A percentile compares a stretch with the other conserved stretches of the same genome.
Evolutionary conservation across 2,113 vertebrate species (phyloP).

Genomic region (Hippotragus niger): DNA sequence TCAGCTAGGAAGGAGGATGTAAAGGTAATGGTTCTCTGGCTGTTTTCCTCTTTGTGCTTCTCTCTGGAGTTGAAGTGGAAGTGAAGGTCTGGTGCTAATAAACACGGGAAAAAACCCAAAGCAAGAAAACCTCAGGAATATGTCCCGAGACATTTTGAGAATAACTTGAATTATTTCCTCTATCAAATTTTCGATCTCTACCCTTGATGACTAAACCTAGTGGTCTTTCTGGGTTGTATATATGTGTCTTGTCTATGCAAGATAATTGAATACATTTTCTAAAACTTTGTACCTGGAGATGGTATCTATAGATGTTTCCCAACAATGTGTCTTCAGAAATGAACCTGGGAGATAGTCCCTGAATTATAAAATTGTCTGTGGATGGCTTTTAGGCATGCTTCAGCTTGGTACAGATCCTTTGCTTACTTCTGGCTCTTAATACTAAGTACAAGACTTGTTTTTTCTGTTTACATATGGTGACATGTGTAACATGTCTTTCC

Average conservation of each 20-base stretch:
- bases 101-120: neutral
- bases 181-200: neutral
- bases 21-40: constrained; percentile 65
- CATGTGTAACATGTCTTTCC: neutral
- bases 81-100: neutral
- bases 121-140: neutral
- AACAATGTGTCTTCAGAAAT: neutral
- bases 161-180: neutral
- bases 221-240: neutral
- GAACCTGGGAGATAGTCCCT: neutral
- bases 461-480: neutral
- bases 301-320: neutral
- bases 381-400: neutral
- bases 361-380: neutral
- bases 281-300: neutral
- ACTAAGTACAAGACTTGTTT: neutral
- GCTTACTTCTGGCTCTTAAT: neutral
- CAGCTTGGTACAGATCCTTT: neutral
- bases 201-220: neutral
- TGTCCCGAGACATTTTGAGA: neutral
- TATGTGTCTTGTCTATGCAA: neutral
- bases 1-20: constrained; percentile 16
- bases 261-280: neutral
- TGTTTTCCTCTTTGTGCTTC: neutral
- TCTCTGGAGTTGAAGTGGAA: neutral